Evolutionary conservation across 2,113 vertebrate genomes (phyloP), one percentile per base, ranked within the genome.

Genomic region (Stigmatopora nigra): DNA sequence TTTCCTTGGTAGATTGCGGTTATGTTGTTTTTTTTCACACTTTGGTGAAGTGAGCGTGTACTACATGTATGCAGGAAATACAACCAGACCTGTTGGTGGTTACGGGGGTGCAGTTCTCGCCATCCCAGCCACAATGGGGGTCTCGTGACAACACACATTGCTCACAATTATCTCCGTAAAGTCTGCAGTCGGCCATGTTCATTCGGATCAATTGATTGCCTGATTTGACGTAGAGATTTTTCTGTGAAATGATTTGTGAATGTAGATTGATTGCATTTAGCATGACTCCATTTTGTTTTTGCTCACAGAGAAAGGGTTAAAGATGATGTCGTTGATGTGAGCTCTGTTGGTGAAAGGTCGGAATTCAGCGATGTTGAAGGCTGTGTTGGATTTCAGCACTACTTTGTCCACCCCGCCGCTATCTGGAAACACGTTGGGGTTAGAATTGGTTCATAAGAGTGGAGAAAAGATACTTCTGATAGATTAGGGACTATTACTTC

Each of bases 121-220:
- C 0, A 3, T 59, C 3, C 90, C 90, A 91, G 68, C 58, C 13
- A 12, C 90, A 92, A 79, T 89, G 81, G 0, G 90, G 90, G 53
- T 91, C 88, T 76, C 82, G 73, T 64, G 90, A 84, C 49, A 87
- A 62, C 7, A 79, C 16, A 8, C 88, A 91, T 0, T 78, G 64
- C 9, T 60, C 7, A 47, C 87, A 89, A 1, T 36, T 60, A 0
- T 78, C 5, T 53, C 86, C 88, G 31, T 90, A 90, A 3, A 46
- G 48, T 0, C 6, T 0, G 61, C 90, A 91, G 70, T 69, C 61
- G 5, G 8, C 53, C 58, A 86, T 68, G n/a, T 89, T 67, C 16
- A 90, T n/a, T 19, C 86, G 84, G 51, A 84, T 67, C 61, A 92
- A 16, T 61, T 89, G 78, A 2, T 4, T 51, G 56, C 44, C 49